Base-by-base conservation (phyloP, 2,113 vertebrate genomes). In the Protobothrops flavoviridis region DNA sequence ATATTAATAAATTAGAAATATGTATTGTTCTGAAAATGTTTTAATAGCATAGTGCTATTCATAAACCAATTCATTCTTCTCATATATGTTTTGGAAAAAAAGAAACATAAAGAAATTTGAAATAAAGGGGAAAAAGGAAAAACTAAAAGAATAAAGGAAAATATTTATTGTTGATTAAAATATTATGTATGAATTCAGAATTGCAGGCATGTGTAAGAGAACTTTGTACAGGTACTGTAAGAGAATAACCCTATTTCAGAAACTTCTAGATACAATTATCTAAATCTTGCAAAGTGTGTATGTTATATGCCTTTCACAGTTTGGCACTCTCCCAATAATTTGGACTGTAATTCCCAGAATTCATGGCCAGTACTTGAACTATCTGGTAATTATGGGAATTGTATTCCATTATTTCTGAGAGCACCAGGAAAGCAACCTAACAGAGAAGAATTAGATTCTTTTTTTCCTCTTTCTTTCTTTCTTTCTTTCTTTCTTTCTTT, bases 1-100 rank as follows among this genome's bases (percentile, higher is more conserved):
- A 97, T 94, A 97, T 97, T 97, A 97, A 97, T 97, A 97, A 97
- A 97, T 98, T 97, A 96, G 95, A 97, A 98, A 97, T 97, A 94
- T 94, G 93, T 95, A 97, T 97, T 98, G 96, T 97, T 97, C 94
- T 97, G 94, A 95, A 96, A 96, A 96, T 88, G 96, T 43, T 95
- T 91, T 96, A 95, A 92, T 96, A 61, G 95, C 94, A 95, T 93
- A 90, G 61, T 95, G 61, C 91, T 97, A 96, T 45, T 52, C 1
- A 8, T 6, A 64, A 94, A 87, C 93, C 48, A 93, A 93, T 48
- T 94, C 91, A 94, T 93, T 94, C 89, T 90, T 94, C 64, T 87
- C 45, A 26, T 55, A 81, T 74, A 61, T 90, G 88, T 87, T 15
- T 94, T 85, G 53, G 87, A 92, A 95, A 97, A 97, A 97, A 96